phyloP scores from a whole-genome alignment of 2,113 vertebrate genomes.

The Callospermophilus lateralis region DNA sequence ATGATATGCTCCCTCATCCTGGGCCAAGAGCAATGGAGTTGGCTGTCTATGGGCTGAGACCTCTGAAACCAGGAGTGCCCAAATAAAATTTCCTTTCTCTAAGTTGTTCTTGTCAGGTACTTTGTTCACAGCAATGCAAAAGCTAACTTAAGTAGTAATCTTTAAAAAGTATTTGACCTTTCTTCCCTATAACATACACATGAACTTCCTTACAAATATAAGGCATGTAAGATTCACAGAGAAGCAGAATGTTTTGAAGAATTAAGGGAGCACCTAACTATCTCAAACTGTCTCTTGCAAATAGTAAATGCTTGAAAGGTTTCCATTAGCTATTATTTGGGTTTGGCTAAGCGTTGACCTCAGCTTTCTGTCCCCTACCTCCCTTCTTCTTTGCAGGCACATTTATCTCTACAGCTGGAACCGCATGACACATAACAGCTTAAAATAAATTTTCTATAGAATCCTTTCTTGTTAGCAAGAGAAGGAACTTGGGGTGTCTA shows the following conservation, averaged over 20 bases:
- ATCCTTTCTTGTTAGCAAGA: conserved; percentile 27
- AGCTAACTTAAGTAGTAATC: neutral
- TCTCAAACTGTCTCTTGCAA: neutral
- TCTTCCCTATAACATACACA: neutral
- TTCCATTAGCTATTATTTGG: neutral
- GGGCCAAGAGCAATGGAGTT: no score
- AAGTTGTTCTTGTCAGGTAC: no score
- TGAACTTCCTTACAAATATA: neutral
- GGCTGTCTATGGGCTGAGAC: no score
- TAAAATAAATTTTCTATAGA: neutral
- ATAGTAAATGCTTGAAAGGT: neutral
- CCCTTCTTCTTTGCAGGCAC: neutral
- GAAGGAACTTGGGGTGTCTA: neutral
- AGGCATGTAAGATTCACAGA: neutral
- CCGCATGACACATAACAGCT: neutral
- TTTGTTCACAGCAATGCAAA: no score
- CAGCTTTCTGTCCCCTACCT: neutral
- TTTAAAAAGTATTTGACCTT: neutral
- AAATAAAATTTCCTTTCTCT: no score
- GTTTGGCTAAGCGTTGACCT: neutral
- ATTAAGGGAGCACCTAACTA: neutral
- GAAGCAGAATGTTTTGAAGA: neutral
- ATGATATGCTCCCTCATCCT: no score
- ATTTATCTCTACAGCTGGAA: neutral
- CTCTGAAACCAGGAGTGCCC: no score